Conservation (phyloP, 2,888 invertebrate species). For the Drosophila differens region DNA sequence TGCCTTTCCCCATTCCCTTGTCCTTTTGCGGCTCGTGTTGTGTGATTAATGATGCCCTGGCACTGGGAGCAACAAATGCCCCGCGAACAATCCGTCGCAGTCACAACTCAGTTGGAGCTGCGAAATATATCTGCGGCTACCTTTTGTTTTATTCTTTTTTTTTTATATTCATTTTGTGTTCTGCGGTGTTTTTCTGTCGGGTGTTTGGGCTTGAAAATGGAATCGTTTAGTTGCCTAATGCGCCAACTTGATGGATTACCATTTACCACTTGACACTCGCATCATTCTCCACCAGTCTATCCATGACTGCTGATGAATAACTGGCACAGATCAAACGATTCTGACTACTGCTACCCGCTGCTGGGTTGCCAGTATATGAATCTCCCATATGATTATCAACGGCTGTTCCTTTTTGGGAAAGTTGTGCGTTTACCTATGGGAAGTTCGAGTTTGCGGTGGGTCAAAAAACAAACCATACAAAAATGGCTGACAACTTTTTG, state of each 20-base stretch:
- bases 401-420: conserved; percentile 33
- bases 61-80: conserved; percentile 1
- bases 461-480: background rate
- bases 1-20: conserved; percentile 32
- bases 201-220: conserved; percentile 71
- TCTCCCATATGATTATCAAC: conserved; percentile 13
- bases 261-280: conserved; percentile 46
- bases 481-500: conserved; percentile 23
- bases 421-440: conserved; percentile 35
- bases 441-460: conserved; percentile 35
- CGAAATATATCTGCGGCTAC: conserved; percentile 78
- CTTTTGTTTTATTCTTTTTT: conserved; percentile 47
- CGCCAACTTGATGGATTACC: conserved; percentile 77
- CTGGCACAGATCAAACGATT: conserved; percentile 39
- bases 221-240: conserved; percentile 83
- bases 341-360: conserved; percentile 56
- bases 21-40: conserved; percentile 83
- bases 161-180: background rate
- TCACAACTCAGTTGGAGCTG: conserved; percentile 60
- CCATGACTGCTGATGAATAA: conserved; percentile 51
- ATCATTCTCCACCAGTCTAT: conserved; percentile 19
- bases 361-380: conserved; percentile 19
- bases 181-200: conserved; percentile 1
- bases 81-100: conserved; percentile 21
- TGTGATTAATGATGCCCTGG: conserved; percentile 83